Evolutionary conservation across 2,113 vertebrate species (phyloP).

Genomic region (human): DNA sequence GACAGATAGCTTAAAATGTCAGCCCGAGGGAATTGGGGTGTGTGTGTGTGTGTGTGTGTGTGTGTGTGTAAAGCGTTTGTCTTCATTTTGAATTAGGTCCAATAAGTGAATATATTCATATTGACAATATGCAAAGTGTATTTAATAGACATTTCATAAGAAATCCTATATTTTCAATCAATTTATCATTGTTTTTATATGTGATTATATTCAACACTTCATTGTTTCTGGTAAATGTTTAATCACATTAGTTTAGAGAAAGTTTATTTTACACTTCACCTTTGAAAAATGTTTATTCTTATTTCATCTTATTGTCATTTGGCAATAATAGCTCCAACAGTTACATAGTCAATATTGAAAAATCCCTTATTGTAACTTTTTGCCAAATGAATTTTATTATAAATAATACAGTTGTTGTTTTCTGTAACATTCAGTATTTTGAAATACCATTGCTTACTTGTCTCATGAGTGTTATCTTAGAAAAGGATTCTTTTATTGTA

Average conservation of each 20-base stretch:
- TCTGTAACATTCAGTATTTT: not conserved
- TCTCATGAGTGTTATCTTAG: not conserved
- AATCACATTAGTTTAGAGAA: not conserved
- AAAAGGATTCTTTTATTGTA: not conserved
- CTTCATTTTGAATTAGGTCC: not conserved
- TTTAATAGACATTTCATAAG: not conserved
- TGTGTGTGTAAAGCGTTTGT: not conserved
- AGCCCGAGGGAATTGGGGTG: fast-evolving
- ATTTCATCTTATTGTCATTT: not conserved
- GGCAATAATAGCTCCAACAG: not conserved
- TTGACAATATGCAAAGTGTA: not conserved
- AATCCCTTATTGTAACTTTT: not conserved
- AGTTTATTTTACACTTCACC: not conserved
- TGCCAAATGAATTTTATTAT: not conserved
- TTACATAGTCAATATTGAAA: no score
- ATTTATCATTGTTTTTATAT: not conserved
- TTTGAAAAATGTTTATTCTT: not conserved
- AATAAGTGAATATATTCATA: not conserved
- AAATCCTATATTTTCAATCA: not conserved
- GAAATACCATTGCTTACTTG: not conserved
- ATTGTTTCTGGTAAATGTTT: not conserved
- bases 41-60: not conserved
- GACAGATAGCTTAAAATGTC: not conserved
- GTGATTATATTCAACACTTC: not conserved
- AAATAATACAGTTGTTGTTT: not conserved